These are phyloP conservation scores for Athripsodes cinereus DNA, from an alignment of 2,888 invertebrate species.

Conservation along the genomic window DNA sequence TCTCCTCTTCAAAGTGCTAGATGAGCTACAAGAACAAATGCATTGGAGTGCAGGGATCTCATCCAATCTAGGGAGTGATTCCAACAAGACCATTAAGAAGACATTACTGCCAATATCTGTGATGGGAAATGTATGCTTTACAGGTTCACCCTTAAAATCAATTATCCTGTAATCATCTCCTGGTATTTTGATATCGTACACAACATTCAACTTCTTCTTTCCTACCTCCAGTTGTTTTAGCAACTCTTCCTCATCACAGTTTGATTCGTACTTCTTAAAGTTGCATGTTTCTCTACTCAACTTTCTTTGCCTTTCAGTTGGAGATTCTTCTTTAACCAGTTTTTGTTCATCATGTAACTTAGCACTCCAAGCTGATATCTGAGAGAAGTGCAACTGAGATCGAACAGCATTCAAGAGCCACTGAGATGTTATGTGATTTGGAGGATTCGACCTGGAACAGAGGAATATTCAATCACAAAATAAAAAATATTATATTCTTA, in stretches of 20 bases:
- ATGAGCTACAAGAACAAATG: slow-evolving; percentile 32
- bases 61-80: slow-evolving; percentile 69
- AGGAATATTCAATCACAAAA: background rate
- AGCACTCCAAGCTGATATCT: slow-evolving; percentile 89
- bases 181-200: slow-evolving; percentile 64
- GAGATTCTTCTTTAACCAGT: slow-evolving; percentile 24
- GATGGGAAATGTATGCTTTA: slow-evolving; percentile 66
- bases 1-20: slow-evolving; percentile 37
- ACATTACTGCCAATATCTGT: slow-evolving; percentile 60
- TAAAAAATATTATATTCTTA: background rate
- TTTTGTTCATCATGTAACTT: slow-evolving; percentile 31
- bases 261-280: slow-evolving; percentile 45
- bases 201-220: slow-evolving; percentile 43
- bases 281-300: slow-evolving; percentile 48
- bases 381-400: slow-evolving; percentile 94
- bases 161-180: slow-evolving; percentile 54
- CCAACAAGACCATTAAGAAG: slow-evolving; percentile 55
- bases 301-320: slow-evolving; percentile 37
- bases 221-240: slow-evolving; percentile 34
- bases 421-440: slow-evolving; percentile 50
- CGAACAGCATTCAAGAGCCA: slow-evolving; percentile 88
- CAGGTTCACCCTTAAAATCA: slow-evolving; percentile 52
- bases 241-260: slow-evolving; percentile 37
- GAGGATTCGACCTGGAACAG: slow-evolving; percentile 41
- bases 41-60: slow-evolving; percentile 59